Base-by-base conservation (phyloP, 2,888 invertebrate genomes). In the Phoenoteleia sp. region DNA sequence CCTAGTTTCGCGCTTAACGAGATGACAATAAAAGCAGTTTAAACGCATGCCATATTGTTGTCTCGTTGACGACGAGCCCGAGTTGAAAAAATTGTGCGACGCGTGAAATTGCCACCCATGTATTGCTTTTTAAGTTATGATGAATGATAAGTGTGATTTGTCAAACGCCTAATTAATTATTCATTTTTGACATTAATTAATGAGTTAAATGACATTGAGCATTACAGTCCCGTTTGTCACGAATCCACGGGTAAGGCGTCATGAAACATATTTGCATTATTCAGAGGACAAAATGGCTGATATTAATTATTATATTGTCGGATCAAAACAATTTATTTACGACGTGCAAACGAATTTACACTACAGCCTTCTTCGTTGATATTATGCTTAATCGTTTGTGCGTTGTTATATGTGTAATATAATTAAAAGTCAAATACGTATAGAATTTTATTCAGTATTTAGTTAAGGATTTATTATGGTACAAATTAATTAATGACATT, bases 11-110 rank as follows among this genome's bases (percentile, higher is more conserved):
- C 42, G 67, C 82, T 85, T 81, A 84, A 86, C 86, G 69, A 82
- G 77, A 76, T 66, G 84, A 86, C 83, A 87, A 85, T 82, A 66
- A 86, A 84, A 86, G 76, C 74, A 79, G 71, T 81, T 83, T 69
- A 69, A 82, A 77, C 66, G 49, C 52, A 56, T 36, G 58, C 54
- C 66, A 71, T 74, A 79, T 60, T 66, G 49, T 71, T 75, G 75
- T 85, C 77, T 77, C 79, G 42, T 64, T 45, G 56, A 33, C 56
- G 69, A 77, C 67, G 25, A 72, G n/a, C 21, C 17, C 13, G 56
- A 45, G 17, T 21, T 39, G 33, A 62, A 71, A 71, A 72, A 76
- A 56, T 49, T 15, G 25, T 19, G 6, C 60, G 77, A 60, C 66
- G 56, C 47, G 66, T 60, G 72, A 74, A 56, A 69, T 62, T 75